A percentile compares a stretch with the other conserved stretches of the same genome.
These are phyloP conservation scores for Mycteria americana DNA, from an alignment of 2,797 vertebrate genomes.

Conservation along the genomic window DNA sequence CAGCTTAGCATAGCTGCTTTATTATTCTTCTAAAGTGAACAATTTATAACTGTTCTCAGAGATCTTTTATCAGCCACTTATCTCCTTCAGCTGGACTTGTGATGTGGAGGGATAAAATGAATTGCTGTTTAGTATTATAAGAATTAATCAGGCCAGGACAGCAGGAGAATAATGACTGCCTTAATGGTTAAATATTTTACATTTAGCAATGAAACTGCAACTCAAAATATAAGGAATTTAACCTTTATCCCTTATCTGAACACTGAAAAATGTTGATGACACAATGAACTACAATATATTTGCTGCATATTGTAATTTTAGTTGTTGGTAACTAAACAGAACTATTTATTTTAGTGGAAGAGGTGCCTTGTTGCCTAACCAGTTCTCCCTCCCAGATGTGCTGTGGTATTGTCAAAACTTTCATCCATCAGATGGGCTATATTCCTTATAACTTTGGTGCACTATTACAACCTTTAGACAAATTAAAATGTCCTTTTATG, in stretches of 20 bases:
- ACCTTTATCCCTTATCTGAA: slow-evolving; percentile 71
- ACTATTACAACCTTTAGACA: neutral
- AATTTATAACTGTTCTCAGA: slow-evolving; percentile 78
- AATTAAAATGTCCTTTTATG: neutral
- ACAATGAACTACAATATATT: neutral
- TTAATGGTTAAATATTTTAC: slow-evolving; percentile 74
- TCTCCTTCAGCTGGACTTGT: slow-evolving; percentile 80
- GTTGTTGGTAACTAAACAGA: slow-evolving; percentile 22
- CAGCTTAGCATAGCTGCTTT: slow-evolving; percentile 51
- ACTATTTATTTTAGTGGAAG: neutral
- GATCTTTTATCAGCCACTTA: slow-evolving; percentile 84
- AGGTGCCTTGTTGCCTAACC: neutral
- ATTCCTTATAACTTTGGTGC: neutral
- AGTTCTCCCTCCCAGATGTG: neutral
- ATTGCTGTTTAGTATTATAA: slow-evolving; percentile 79
- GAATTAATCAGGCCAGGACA: slow-evolving; percentile 82
- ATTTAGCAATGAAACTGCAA: slow-evolving; percentile 71
- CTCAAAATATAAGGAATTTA: slow-evolving; percentile 65
- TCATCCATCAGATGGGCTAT: neutral
- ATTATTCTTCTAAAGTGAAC: slow-evolving; percentile 74
- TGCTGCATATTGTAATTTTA: slow-evolving; percentile 53
- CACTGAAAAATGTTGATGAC: slow-evolving; percentile 55
- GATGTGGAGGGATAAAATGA: slow-evolving; percentile 72
- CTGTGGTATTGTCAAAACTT: neutral
- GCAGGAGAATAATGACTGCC: slow-evolving; percentile 77